Base-by-base conservation (phyloP, 2,113 vertebrate genomes). In the Rutilus rutilus region DNA sequence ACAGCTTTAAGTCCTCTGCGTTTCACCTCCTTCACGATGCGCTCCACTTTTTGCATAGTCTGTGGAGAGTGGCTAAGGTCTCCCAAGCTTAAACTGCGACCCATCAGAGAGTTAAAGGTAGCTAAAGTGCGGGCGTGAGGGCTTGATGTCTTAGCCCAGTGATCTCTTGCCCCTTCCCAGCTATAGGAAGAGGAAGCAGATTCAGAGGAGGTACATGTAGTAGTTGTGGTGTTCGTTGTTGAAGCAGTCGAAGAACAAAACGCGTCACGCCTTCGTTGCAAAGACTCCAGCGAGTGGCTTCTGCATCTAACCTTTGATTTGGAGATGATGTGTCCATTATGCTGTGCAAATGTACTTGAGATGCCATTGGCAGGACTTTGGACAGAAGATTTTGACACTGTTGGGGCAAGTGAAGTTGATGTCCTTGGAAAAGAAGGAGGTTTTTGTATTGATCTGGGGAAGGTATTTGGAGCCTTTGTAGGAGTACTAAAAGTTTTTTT, bases 21-120 rank as follows among this genome's bases (percentile, higher is more conserved):
- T 77, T 94, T 97, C 86, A 99, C 97, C 92, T 99, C 97, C 86
- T 90, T 96, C 59, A 98, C 95, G 0, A 99, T 98, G 90, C 95
- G 96, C 90, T 99, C 97, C 91, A 99, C 97, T 42, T 96, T 96
- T 93, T 98, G 96, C 0, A 96, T 95, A 0, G 98, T 99, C 93
- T 99, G 97, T 0, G 94, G 97, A 0, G 97, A 98, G 92, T 99
- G 98, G 91, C 98, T 98, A 71, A 99, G 94, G 90, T 99, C 98
- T 0, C 98, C 97, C 6, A 99, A 94, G 91, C 98, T 99, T 88
- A 99, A 96, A 91, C 98, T 99, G 76, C 97, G 96, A 25, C 97
- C 97, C 81, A 97, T 94, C 86, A 97, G 90, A 0, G 97, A 93
- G 78, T 94, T 96, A 23, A 93, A 94, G 2, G 94, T 90, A 62